Conservation (phyloP, 2,113 vertebrate genomes). For the Rhinoderma darwinii region DNA sequence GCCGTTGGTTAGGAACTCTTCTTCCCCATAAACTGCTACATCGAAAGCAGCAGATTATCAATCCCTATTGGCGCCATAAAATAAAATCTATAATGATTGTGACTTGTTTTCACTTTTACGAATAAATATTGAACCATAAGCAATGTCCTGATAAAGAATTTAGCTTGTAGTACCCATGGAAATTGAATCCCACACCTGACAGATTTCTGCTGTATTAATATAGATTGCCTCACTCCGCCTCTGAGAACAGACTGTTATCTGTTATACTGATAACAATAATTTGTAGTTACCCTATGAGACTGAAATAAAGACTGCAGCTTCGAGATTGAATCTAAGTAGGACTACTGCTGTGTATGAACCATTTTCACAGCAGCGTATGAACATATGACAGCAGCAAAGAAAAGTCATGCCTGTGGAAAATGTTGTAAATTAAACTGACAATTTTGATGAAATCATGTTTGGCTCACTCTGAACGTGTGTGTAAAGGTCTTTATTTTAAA, state of each 20-base stretch:
- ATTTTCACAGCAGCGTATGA: constrained; percentile 24
- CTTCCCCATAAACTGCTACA: not conserved
- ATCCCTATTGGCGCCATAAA: not conserved
- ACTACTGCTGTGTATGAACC: constrained; percentile 36
- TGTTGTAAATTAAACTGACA: constrained; percentile 37
- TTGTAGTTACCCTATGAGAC: constrained; percentile 1
- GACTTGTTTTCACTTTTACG: not conserved
- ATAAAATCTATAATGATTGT: not conserved
- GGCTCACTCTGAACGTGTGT: not conserved
- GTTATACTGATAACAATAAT: constrained; percentile 17
- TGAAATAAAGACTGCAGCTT: not conserved
- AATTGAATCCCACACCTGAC: not conserved
- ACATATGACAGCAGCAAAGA: constrained; percentile 22
- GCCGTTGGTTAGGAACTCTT: not conserved
- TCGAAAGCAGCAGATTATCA: not conserved
- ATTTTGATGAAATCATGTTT: constrained; percentile 45
- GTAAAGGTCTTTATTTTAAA: constrained; percentile 40
- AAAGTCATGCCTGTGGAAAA: constrained; percentile 26
- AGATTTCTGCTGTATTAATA: not conserved
- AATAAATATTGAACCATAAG: not conserved
- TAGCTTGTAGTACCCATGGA: not conserved
- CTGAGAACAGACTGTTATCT: not conserved
- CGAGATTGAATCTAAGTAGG: constrained; percentile 22
- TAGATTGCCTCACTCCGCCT: not conserved
- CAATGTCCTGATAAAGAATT: not conserved